Evolutionary conservation across 2,888 invertebrate genomes (phyloP), one percentile per base, ranked within the genome.

Genomic region (Melipona beecheii): DNA sequence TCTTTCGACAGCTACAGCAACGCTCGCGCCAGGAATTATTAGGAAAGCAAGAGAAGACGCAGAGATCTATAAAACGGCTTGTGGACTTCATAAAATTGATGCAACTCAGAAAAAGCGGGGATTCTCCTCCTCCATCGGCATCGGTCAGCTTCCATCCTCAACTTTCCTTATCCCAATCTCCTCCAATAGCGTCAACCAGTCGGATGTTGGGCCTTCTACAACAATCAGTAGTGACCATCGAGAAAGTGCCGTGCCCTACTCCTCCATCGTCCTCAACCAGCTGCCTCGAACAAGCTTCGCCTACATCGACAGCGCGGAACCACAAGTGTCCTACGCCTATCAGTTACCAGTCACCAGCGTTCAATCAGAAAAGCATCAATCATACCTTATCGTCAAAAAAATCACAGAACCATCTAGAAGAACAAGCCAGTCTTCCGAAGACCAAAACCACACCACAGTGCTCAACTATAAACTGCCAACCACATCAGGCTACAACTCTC

Each of bases 31-130:
- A 93, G 91, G 94, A 94, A 83, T 85, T 93, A 84, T 80, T 93
- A 91, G 93, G 91, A 89, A 93, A 94, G 68, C 93, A 94, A 91
- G 94, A 94, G 91, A 94, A 91, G 90, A 94, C 93, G 21, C 94
- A 93, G 92, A 94, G 88, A 75, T 94, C 94, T 75, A 94, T 94
- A 92, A 94, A 93, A 72, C 93, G 94, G 36, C 91, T 94, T 78
- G 91, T 93, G 92, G 94, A 94, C 85, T 94, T 94, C 88, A 93
- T 94, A 91, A 93, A 92, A 72, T 83, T 91, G 92, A 94, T 94
- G 89, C 94, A 94, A 81, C 90, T 87, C 65, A 88, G 85, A 91
- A 92, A 86, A 89, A 87, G 60, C 85, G 84, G 83, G 75, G 91
- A 90, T 85, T 91, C 90, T 65, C 91, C 86, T 79, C 87, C 68